phyloP scores from a whole-genome alignment of 1,140 invertebrate species.

The Neodiprion lecontei region DNA sequence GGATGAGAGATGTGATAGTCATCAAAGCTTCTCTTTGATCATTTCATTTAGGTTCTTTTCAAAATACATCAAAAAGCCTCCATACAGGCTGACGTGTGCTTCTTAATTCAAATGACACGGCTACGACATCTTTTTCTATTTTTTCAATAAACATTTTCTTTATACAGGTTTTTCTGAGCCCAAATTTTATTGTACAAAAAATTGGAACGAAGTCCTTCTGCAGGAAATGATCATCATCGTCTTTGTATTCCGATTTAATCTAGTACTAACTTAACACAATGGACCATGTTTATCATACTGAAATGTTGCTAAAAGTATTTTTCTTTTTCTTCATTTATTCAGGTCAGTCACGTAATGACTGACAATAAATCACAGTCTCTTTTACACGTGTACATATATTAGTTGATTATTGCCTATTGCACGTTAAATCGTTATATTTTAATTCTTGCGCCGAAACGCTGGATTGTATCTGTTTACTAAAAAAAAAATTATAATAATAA shows the following conservation, averaged over 20 bases:
- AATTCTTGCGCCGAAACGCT: too few species aligned
- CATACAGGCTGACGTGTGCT: not conserved
- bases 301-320: conserved; percentile 41
- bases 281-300: conserved; percentile 53
- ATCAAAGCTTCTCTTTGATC: too few species aligned
- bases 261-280: conserved; percentile 34
- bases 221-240: conserved; percentile 3
- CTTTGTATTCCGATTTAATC: conserved; percentile 8
- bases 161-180: conserved; percentile 1
- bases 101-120: not conserved
- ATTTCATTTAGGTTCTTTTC: too few species aligned
- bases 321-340: not conserved
- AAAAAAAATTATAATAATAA: too few species aligned
- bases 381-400: not conserved
- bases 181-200: conserved; percentile 3
- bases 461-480: too few species aligned
- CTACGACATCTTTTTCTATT: not conserved
- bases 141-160: not conserved
- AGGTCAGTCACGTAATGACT: not conserved
- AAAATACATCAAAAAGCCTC: not conserved
- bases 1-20: too few species aligned
- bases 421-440: too few species aligned
- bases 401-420: not conserved
- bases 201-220: not conserved
- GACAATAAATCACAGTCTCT: not conserved